Conservation (phyloP, 2,888 invertebrate species). For the Eurois occulta region DNA sequence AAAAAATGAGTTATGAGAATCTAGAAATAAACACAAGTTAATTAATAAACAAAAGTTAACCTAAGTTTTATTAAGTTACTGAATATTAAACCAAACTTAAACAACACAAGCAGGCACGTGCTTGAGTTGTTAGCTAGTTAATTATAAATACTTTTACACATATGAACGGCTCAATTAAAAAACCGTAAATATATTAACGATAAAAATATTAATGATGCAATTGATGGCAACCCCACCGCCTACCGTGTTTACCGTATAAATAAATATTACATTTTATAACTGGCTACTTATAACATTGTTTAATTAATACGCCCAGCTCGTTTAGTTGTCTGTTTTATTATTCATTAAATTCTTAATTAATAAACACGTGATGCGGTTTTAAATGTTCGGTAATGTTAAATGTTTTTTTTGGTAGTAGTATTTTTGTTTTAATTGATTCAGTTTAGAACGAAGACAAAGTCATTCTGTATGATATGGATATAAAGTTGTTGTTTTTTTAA, state of each 20-base stretch:
- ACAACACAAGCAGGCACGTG: conserved; percentile 3
- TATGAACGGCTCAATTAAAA: conserved; percentile 55
- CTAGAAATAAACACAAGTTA: neutral
- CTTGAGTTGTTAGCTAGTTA: conserved; percentile 22
- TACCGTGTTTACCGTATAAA: conserved; percentile 56
- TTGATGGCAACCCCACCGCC: conserved; percentile 55
- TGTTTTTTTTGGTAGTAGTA: neutral
- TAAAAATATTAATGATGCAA: conserved; percentile 57
- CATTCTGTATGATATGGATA: neutral
- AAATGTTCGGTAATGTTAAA: conserved; percentile 22
- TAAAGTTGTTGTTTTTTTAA: neutral
- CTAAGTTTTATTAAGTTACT: conserved; percentile 1
- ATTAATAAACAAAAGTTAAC: neutral
- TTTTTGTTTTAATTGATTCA: neutral
- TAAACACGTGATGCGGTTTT: conserved; percentile 29
- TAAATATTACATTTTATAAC: conserved; percentile 62
- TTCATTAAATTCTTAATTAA: conserved; percentile 48
- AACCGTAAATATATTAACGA: conserved; percentile 51
- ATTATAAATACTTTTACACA: conserved; percentile 36
- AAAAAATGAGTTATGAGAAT: neutral
- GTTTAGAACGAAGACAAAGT: neutral
- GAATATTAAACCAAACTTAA: neutral
- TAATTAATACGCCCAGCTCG: conserved; percentile 52
- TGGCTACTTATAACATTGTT: conserved; percentile 65
- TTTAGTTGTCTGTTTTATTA: conserved; percentile 46